These are phyloP conservation scores for Microcaecilia unicolor DNA, from an alignment of 2,797 vertebrate genomes.

Conservation along the genomic window DNA sequence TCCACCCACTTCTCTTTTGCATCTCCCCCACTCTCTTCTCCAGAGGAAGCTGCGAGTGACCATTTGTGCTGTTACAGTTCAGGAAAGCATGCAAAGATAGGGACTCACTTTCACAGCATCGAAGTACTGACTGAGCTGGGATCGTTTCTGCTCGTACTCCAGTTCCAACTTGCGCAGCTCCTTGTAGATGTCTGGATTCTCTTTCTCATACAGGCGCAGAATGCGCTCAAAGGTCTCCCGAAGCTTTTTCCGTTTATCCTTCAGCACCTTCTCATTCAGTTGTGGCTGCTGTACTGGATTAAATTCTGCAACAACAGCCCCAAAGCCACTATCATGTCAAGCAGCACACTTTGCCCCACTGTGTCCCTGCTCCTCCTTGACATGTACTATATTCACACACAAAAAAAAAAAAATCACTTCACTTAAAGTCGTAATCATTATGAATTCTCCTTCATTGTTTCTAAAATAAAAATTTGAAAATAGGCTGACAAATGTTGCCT, in stretches of 20 bases:
- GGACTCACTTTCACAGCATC: slow-evolving; percentile 74
- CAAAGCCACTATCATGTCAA: background rate
- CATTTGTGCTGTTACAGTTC: too few relatives aligned
- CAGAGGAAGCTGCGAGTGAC: too few relatives aligned
- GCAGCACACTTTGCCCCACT: background rate
- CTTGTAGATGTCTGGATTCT: slow-evolving; percentile 95
- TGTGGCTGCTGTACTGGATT: slow-evolving; percentile 87
- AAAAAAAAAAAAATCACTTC: too few relatives aligned
- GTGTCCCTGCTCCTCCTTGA: too few relatives aligned
- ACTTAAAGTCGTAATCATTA: too few relatives aligned
- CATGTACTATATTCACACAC: too few relatives aligned
- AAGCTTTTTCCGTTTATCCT: slow-evolving; percentile 94
- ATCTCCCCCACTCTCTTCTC: too few relatives aligned
- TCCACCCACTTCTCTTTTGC: too few relatives aligned
- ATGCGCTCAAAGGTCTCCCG: slow-evolving; percentile 95
- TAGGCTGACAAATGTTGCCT: too few relatives aligned
- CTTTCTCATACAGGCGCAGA: slow-evolving; percentile 85
- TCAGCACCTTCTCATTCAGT: slow-evolving; percentile 90
- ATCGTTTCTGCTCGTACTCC: slow-evolving; percentile 91
- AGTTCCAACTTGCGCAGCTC: slow-evolving; percentile 86
- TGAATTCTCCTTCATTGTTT: too few relatives aligned
- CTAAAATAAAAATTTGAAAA: too few relatives aligned
- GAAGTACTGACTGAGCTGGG: slow-evolving; percentile 79
- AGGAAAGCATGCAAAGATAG: too few relatives aligned
- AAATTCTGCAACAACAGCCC: slow-evolving; percentile 67